phyloP scores from a whole-genome alignment of 2,888 invertebrate genomes.

The Parnassius smintheus region DNA sequence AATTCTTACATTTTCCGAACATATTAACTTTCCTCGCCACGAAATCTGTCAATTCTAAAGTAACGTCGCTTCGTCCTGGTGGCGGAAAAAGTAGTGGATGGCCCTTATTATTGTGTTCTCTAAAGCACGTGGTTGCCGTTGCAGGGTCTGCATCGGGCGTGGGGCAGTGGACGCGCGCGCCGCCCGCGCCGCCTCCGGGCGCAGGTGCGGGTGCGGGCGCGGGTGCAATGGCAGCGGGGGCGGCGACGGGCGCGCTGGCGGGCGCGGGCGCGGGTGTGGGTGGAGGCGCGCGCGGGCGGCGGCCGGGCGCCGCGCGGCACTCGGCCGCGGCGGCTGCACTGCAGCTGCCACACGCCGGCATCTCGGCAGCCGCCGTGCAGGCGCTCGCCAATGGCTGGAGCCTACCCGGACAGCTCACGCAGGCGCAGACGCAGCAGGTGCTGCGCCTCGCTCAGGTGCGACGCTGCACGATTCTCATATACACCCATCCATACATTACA shows the following conservation, averaged over 20 bases:
- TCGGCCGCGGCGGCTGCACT: conserved; percentile 55
- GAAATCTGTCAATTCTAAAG: too few relatives aligned
- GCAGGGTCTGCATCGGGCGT: conserved; percentile 70
- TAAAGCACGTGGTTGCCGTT: too few relatives aligned
- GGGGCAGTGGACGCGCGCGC: conserved; percentile 90
- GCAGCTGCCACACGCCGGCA: conserved; percentile 67
- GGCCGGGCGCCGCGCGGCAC: conserved; percentile 57
- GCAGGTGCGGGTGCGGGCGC: conserved; percentile 36
- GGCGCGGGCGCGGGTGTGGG: conserved; percentile 45
- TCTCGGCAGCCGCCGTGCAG: conserved; percentile 69
- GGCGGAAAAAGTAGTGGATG: too few relatives aligned
- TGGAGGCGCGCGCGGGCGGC: conserved; percentile 60
- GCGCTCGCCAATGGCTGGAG: conserved; percentile 70
- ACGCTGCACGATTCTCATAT: neutral
- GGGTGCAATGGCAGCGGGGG: conserved; percentile 36
- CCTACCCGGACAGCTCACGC: conserved; percentile 58
- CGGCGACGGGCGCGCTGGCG: conserved; percentile 36
- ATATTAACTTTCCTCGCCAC: too few relatives aligned
- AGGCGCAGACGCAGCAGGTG: conserved; percentile 76
- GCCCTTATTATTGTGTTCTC: too few relatives aligned
- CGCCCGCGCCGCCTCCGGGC: conserved; percentile 84
- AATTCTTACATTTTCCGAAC: too few relatives aligned
- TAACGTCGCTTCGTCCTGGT: too few relatives aligned
- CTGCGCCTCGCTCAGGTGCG: conserved; percentile 72
- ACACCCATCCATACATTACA: too few relatives aligned